phyloP scores from a whole-genome alignment of 2,888 invertebrate species.

The Lochmaea crataegi region DNA sequence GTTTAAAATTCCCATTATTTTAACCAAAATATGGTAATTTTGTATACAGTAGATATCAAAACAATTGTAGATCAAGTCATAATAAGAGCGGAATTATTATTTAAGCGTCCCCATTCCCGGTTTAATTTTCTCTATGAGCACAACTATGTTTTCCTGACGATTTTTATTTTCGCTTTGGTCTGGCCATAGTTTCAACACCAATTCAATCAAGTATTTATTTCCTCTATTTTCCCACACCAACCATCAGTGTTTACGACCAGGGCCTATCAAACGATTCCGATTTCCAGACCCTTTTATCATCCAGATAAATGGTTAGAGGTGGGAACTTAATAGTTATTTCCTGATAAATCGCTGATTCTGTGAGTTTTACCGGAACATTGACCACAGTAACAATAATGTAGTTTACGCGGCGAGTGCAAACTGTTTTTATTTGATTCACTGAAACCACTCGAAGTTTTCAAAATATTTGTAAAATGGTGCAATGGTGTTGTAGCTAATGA shows the following conservation, averaged over 20 bases:
- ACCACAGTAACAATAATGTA: neutral
- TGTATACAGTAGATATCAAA: no score
- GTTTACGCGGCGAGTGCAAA: neutral
- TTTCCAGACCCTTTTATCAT: constrained; percentile 21
- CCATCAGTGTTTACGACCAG: constrained; percentile 14
- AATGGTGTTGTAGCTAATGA: no score
- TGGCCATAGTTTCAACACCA: constrained; percentile 21
- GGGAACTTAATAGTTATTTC: constrained; percentile 15
- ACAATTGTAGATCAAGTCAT: no score
- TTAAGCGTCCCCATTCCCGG: no score
- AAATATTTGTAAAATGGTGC: neutral
- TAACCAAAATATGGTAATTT: no score
- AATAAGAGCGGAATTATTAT: no score
- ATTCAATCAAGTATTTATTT: constrained; percentile 34
- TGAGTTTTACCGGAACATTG: constrained; percentile 4
- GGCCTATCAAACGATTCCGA: constrained; percentile 26
- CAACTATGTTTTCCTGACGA: neutral
- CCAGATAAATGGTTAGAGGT: constrained; percentile 22
- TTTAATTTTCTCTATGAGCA: neutral
- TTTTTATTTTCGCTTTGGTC: constrained; percentile 12
- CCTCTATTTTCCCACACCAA: constrained; percentile 29
- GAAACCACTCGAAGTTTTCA: neutral
- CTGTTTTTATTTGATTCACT: neutral
- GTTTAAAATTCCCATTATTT: no score
- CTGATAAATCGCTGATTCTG: constrained; percentile 12